phyloP scores from a whole-genome alignment of 92 coral and sea anemone species.

The Epizoanthus stellaris region DNA sequence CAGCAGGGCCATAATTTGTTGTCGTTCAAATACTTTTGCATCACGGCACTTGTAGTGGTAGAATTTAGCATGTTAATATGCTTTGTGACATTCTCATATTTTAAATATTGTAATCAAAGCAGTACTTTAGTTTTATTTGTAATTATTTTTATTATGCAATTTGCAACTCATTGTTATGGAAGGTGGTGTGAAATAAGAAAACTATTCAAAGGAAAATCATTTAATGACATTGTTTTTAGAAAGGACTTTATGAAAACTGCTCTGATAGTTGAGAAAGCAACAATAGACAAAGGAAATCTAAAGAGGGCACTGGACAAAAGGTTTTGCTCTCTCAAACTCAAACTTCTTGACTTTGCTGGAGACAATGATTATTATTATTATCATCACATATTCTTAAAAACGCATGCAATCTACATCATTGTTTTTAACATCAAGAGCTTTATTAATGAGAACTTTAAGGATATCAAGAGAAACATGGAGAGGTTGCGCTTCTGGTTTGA shows the following conservation, averaged over 20 bases:
- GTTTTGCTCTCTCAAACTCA: constrained; percentile 45
- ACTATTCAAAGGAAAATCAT: not conserved
- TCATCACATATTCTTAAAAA: constrained; percentile 57
- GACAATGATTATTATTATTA: constrained; percentile 56
- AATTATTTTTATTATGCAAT: not conserved
- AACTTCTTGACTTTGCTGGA: constrained; percentile 69
- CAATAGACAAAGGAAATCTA: constrained; percentile 40
- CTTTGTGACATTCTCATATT: no score
- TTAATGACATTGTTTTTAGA: constrained; percentile 8
- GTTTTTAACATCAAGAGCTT: constrained; percentile 44
- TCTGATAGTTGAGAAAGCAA: constrained; percentile 39
- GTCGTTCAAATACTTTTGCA: not conserved
- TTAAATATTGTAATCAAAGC: not conserved
- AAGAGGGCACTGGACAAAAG: constrained; percentile 51
- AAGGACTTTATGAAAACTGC: constrained; percentile 16
- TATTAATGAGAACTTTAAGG: constrained; percentile 4
- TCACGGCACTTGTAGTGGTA: not conserved
- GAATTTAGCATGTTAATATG: not conserved
- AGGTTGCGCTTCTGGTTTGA: constrained; percentile 66
- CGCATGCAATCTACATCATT: constrained; percentile 45
- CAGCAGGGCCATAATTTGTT: not conserved
- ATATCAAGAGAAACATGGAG: not conserved
- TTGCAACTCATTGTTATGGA: constrained; percentile 1
- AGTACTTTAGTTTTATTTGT: not conserved
- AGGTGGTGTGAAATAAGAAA: constrained; percentile 4